Evolutionary conservation across 2,888 invertebrate genomes (phyloP).

Genomic region (Tetranychus piercei): DNA sequence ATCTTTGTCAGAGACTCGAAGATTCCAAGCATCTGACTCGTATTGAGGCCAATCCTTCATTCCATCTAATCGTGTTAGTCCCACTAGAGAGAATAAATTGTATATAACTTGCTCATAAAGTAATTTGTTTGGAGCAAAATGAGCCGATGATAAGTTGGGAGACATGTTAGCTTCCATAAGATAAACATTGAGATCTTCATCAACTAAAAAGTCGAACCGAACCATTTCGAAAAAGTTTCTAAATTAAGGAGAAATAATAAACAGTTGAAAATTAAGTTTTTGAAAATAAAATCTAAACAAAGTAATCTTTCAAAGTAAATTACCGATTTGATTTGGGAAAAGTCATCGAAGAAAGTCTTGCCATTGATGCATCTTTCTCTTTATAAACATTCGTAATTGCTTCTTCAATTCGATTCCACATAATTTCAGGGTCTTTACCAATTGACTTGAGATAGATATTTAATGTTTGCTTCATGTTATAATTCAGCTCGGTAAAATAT

Average conservation of each 20-base stretch:
- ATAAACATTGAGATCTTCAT: constrained; percentile 63
- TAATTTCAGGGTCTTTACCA: constrained; percentile 44
- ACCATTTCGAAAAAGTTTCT: constrained; percentile 73
- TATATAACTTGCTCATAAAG: constrained; percentile 66
- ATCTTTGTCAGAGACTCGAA: constrained; percentile 55
- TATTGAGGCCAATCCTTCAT: constrained; percentile 13
- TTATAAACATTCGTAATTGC: constrained; percentile 50
- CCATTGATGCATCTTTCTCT: constrained; percentile 49
- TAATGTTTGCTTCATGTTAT: constrained; percentile 67
- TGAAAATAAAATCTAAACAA: not conserved
- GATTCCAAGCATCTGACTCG: constrained; percentile 38
- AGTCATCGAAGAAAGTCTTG: not conserved
- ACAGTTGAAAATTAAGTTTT: not conserved
- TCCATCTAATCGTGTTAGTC: constrained; percentile 37
- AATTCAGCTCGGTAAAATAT: constrained; percentile 38
- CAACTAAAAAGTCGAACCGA: constrained; percentile 78
- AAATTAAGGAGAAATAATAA: not conserved
- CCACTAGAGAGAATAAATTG: constrained; percentile 52
- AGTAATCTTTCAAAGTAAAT: not conserved
- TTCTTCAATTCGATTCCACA: constrained; percentile 62
- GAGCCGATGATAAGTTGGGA: constrained; percentile 80
- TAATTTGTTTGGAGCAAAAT: constrained; percentile 63
- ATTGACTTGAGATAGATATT: constrained; percentile 44
- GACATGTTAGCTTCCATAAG: constrained; percentile 96
- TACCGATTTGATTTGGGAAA: not conserved